These are phyloP conservation scores for Eulithis testata DNA, from an alignment of 2,888 invertebrate genomes.

Conservation along the genomic window DNA sequence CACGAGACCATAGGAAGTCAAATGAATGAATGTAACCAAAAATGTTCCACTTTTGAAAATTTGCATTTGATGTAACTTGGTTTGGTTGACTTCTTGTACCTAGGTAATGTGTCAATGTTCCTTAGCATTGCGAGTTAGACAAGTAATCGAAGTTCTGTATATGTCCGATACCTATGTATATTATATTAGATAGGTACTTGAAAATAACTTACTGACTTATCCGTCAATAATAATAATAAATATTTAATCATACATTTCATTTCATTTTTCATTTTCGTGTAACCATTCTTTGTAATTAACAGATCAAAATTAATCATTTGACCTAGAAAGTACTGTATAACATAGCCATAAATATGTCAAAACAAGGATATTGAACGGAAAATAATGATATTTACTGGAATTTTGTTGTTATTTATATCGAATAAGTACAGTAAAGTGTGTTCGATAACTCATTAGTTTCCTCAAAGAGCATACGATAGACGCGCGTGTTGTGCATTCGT, in stretches of 20 bases:
- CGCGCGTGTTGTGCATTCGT: conserved; percentile 38
- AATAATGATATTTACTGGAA: background rate
- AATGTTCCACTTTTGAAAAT: conserved; percentile 29
- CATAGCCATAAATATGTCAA: background rate
- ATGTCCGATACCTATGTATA: no score
- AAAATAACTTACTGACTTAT: no score
- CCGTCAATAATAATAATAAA: no score
- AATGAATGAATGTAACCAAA: conserved; percentile 29
- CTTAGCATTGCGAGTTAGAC: no score
- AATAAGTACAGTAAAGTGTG: background rate
- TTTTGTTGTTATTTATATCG: background rate
- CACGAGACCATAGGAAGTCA: conserved; percentile 26
- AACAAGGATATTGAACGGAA: background rate
- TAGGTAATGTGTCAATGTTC: no score
- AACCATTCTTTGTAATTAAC: no score
- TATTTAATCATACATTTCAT: no score
- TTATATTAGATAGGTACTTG: no score
- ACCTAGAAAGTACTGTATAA: background rate
- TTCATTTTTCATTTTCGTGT: no score
- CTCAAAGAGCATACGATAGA: conserved; percentile 43
- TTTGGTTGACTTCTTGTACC: conserved; percentile 8
- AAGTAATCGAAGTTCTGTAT: no score
- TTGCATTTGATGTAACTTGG: conserved; percentile 31
- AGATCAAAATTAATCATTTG: no score
- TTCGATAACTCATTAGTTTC: conserved; percentile 51